Conservation (phyloP, 2,797 vertebrate genomes). For the Nyctibius grandis region DNA sequence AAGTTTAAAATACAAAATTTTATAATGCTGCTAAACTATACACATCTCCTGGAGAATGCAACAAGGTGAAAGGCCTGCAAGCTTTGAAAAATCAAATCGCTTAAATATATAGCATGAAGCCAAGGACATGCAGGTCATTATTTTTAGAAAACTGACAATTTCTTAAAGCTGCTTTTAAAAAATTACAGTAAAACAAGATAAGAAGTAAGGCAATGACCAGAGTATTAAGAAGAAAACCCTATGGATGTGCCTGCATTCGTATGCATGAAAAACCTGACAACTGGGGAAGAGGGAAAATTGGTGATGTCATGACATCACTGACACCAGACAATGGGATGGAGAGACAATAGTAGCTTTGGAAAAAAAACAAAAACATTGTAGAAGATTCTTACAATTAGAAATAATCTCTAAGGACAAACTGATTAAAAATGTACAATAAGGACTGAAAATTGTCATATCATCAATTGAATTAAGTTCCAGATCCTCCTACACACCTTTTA, state of each 20-base stretch:
- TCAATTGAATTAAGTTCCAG: not conserved
- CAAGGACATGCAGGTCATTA: not conserved
- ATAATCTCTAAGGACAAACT: not conserved
- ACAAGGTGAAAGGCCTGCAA: not conserved
- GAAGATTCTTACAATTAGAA: not conserved
- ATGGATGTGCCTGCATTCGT: not conserved
- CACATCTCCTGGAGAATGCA: not conserved
- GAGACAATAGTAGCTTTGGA: not conserved
- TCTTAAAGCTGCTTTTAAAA: not conserved
- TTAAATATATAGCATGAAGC: not conserved
- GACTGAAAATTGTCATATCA: not conserved
- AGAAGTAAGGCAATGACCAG: not conserved
- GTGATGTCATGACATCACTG: not conserved
- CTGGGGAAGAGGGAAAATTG: not conserved
- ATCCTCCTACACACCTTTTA: not conserved
- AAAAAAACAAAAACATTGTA: not conserved
- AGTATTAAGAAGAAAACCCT: not conserved
- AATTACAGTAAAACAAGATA: not conserved
- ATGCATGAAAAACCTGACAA: not conserved
- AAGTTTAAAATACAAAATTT: not conserved
- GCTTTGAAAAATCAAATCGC: not conserved
- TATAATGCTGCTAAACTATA: not conserved
- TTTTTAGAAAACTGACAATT: not conserved
- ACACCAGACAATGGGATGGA: not conserved
- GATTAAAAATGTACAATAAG: constrained; percentile 19